phyloP scores from a whole-genome alignment of 1,140 invertebrate species.

The Drusus annulatus region DNA sequence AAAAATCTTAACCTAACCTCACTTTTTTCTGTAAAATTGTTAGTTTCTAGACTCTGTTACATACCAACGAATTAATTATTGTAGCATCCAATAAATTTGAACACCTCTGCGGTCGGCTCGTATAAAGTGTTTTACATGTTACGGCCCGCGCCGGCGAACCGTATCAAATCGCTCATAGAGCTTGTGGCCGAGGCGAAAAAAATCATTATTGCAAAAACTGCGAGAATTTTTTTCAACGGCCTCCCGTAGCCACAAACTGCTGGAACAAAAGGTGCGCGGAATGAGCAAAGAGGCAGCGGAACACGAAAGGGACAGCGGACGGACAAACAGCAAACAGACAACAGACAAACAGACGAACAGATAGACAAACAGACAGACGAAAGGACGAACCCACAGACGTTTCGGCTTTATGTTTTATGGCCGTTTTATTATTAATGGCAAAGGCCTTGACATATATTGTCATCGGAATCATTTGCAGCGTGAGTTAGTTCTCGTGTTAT shows the following conservation, averaged over 20 bases:
- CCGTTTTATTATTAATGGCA: conserved; percentile 17
- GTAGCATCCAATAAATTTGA: neutral
- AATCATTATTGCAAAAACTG: neutral
- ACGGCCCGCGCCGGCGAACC: neutral
- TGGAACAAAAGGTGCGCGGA: conserved; percentile 10
- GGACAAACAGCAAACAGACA: too few species aligned
- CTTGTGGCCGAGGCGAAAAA: conserved; percentile 19
- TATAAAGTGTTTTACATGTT: neutral
- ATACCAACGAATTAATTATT: too few species aligned
- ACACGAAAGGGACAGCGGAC: too few species aligned
- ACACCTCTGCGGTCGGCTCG: neutral
- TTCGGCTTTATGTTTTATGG: neutral
- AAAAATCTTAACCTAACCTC: too few species aligned
- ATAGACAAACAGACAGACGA: neutral
- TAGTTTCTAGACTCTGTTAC: too few species aligned
- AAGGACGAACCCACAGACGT: neutral
- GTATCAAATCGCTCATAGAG: conserved; percentile 27
- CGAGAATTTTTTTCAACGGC: neutral
- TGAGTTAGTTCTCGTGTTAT: too few species aligned
- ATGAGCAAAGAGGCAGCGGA: neutral
- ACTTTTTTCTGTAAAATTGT: too few species aligned
- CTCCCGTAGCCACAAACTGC: conserved; percentile 9
- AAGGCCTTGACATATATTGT: conserved; percentile 30
- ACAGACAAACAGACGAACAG: too few species aligned
- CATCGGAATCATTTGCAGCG: conserved; percentile 3